phyloP scores from a whole-genome alignment of 35 echinoderm and acorn worm species.

The Lytechinus variegatus region DNA sequence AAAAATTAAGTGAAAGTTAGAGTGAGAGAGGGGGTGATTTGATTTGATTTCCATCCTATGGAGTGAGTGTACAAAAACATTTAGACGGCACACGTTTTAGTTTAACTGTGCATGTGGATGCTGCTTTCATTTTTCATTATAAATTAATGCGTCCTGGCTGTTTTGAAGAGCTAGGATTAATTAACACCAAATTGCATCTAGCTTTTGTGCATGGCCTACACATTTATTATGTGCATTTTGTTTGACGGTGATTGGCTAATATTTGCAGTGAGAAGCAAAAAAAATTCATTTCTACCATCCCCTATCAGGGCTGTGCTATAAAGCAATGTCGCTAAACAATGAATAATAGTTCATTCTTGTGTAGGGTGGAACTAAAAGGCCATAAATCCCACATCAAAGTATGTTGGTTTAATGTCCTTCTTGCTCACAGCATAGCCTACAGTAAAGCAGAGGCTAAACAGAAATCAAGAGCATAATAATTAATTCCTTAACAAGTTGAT shows the following conservation, averaged over 20 bases:
- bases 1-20: not conserved
- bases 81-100: not conserved
- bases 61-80: not conserved
- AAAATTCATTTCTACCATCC: not conserved
- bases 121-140: not conserved
- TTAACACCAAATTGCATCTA: slow-evolving; percentile 1
- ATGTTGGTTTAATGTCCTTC: no score
- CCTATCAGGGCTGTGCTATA: not conserved
- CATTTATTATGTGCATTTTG: not conserved
- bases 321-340: not conserved
- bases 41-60: not conserved
- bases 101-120: not conserved
- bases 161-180: not conserved
- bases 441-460: not conserved
- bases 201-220: not conserved
- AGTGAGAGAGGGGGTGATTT: not conserved
- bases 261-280: not conserved
- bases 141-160: not conserved
- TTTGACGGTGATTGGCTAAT: not conserved
- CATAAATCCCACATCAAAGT: no score
- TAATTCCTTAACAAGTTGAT: not conserved
- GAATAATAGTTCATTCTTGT: not conserved
- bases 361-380: no score
- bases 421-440: no score
- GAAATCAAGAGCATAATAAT: not conserved